Evolutionary conservation across 1,140 invertebrate genomes (phyloP).

Genomic region (Drosophila funebris): DNA sequence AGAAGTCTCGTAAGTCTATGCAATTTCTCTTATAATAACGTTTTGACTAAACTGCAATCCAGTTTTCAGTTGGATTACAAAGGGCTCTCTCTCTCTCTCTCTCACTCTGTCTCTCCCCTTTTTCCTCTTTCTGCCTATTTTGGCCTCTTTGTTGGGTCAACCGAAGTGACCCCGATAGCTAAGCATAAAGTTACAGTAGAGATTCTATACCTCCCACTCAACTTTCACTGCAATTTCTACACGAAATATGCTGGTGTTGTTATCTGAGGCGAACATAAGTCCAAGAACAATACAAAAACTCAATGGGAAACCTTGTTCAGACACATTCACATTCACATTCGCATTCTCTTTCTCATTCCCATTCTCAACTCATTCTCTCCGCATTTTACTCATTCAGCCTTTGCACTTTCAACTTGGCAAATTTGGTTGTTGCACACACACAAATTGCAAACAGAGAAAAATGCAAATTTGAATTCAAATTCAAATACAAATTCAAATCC

Average conservation of each 20-base stretch:
- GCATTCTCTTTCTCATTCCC: background rate
- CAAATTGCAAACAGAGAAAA: slow-evolving; percentile 25
- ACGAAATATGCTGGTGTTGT: slow-evolving; percentile 2
- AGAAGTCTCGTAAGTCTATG: background rate
- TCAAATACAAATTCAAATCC: slow-evolving; percentile 26
- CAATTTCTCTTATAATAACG: background rate
- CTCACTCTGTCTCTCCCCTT: background rate
- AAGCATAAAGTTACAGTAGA: slow-evolving; percentile 1
- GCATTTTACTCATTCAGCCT: slow-evolving; percentile 3
- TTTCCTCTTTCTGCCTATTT: background rate
- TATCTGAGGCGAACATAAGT: slow-evolving; percentile 15
- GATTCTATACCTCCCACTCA: background rate
- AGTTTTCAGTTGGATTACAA: slow-evolving; percentile 8
- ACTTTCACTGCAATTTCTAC: background rate
- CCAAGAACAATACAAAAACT: slow-evolving; percentile 25
- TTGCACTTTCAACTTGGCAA: slow-evolving; percentile 28
- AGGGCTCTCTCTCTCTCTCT: background rate
- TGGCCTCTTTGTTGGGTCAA: background rate
- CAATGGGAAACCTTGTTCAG: background rate
- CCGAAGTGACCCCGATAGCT: slow-evolving; percentile 1
- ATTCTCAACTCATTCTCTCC: background rate
- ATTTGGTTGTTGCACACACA: slow-evolving; percentile 19
- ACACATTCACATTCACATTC: background rate
- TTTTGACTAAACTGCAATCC: slow-evolving; percentile 18
- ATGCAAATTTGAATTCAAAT: slow-evolving; percentile 25